These are phyloP conservation scores for Gnathonemus longibarbis DNA, from an alignment of 2,113 vertebrate genomes.

Conservation along the genomic window DNA sequence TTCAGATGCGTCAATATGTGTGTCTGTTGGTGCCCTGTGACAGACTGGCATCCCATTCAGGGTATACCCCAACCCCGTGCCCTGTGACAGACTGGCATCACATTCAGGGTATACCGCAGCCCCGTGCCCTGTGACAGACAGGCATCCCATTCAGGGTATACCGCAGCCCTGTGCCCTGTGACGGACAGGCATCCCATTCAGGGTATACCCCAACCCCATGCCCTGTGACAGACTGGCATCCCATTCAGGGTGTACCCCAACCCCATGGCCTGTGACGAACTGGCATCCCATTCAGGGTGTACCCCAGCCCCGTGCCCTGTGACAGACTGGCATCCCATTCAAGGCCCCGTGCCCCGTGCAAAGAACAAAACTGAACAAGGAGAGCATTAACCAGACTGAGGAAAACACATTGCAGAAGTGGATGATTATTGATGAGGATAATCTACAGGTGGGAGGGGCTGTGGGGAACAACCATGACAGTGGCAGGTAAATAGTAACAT, in stretches of 20 bases:
- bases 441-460: neutral
- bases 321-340: too few relatives aligned
- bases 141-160: too few relatives aligned
- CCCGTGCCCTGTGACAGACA: too few relatives aligned
- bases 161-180: neutral
- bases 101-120: too few relatives aligned
- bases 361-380: too few relatives aligned
- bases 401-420: neutral
- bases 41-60: neutral
- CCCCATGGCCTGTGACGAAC: neutral
- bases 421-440: neutral
- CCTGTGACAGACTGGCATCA: too few relatives aligned
- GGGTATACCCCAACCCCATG: neutral
- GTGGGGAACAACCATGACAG: neutral
- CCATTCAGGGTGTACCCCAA: too few relatives aligned
- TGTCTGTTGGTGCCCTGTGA: neutral
- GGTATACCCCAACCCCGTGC: neutral
- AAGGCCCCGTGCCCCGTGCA: too few relatives aligned
- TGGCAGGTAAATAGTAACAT: neutral
- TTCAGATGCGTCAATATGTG: neutral
- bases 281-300: neutral
- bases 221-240: too few relatives aligned
- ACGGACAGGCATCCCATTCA: neutral
- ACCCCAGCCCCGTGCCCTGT: too few relatives aligned
- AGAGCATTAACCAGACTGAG: neutral